Base-by-base conservation (phyloP, 2,888 invertebrate species). In the Steinernema hermaphroditum region DNA sequence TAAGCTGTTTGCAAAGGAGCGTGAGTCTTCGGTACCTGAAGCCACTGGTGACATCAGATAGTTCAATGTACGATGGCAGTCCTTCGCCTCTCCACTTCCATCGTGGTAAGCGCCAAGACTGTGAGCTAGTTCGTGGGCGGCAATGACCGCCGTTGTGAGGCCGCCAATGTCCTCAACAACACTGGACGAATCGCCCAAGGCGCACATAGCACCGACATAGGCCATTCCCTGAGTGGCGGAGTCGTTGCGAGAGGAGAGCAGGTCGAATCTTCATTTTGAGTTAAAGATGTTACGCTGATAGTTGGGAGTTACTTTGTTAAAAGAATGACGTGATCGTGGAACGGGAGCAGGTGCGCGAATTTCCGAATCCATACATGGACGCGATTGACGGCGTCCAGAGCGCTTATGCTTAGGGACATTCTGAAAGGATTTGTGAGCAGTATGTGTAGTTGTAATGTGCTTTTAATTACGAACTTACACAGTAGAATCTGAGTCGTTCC, bases 121-220 rank as follows among this genome's bases (percentile, higher is more conserved):
- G 76, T 85, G 85, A 0, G 79, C 83, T 62, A 86, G 72, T 72
- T 86, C 86, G 72, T 86, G 86, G 0, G 83, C 84, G 14, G 84
- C 83, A 22, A 86, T 84, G 8, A 81, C 77, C n/a, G 85, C 81
- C 6, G 86, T 86, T 14, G 83, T 78, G 44, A 82, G 75, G 2
- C 80, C 86, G 12, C 86, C 86, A 41, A 85, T 78, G 73, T 86
- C 86, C 75, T 86, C 86, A 27, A 86, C 83, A 2, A 86, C 81
- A 34, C 81, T 80, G 54, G 80, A 78, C 0, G 85, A 83, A 22
- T 85, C 83, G 9, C 79, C 81, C 24, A 73, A 70, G n/a, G 74
- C 68, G 68, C 86, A 86, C 68, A 86, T 82, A 34, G 81, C 78
- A 14, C 81, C 78, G n/a, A 86, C 83, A 62, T 85, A 86, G 0